Evolutionary conservation across 2,113 vertebrate species (phyloP).

Genomic region (Mustela nigripes): DNA sequence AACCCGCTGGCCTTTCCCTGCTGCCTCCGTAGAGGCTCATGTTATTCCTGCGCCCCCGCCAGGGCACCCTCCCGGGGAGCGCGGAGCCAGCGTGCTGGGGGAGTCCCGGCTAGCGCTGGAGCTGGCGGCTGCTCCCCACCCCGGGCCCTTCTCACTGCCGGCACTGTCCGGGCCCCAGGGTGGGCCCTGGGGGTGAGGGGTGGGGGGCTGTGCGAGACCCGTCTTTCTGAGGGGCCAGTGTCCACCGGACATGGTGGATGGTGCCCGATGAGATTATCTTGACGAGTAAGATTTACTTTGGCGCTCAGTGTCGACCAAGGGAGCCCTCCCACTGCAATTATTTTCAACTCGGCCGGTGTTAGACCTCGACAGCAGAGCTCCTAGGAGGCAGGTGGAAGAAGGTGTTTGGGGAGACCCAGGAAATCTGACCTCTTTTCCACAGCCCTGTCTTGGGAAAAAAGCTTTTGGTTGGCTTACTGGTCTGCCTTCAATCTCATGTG

Average conservation of each 20-base stretch:
- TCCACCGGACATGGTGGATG: background rate
- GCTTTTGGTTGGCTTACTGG: background rate
- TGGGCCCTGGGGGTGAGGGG: background rate
- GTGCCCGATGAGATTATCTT: background rate
- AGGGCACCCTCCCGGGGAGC: background rate
- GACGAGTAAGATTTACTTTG: background rate
- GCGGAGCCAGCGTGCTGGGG: conserved; percentile 55
- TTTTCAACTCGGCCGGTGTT: conserved; percentile 34
- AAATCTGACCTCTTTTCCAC: background rate
- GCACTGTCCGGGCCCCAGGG: background rate
- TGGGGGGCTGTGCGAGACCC: background rate
- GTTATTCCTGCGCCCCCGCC: conserved; percentile 67
- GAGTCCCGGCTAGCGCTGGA: conserved; percentile 38
- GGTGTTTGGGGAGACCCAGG: background rate
- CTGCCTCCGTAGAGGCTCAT: conserved; percentile 19
- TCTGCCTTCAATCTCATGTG: background rate
- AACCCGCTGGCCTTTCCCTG: conserved; percentile 29
- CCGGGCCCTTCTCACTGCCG: background rate
- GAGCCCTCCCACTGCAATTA: background rate
- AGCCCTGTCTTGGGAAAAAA: background rate
- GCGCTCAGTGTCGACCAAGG: background rate
- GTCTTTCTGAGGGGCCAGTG: background rate
- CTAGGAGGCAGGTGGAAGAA: background rate
- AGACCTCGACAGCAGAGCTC: background rate
- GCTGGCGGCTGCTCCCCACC: background rate